Evolutionary conservation across 2,888 invertebrate species (phyloP), one percentile per base, ranked within the genome.

Genomic region (Arctia plantaginis): DNA sequence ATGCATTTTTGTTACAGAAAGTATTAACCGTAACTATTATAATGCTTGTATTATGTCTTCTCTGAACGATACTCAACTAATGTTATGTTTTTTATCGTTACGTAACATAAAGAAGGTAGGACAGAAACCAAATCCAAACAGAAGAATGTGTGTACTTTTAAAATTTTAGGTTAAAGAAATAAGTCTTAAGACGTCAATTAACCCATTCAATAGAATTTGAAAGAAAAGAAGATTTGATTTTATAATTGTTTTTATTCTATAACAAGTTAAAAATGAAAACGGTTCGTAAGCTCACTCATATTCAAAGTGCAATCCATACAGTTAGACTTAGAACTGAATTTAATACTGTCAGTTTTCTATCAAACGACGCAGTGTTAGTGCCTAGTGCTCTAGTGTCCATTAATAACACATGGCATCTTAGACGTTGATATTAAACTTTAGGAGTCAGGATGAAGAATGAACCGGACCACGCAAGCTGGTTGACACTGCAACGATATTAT

Each of bases 341-440:
- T 73, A 74, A 81, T 78, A 83, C 74, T 69, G 69, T 74, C 74
- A 80, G 71, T 78, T 74, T 79, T 69, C 80, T 78, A 80, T 84
- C 81, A 78, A 80, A 81, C 79, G 80, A 80, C 80, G 82, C 84
- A 83, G 69, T 80, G 80, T 85, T 78, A 66, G 75, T 72, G 66
- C 55, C 47, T 27, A 83, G 81, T 85, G 59, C 30, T 30, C 47
- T 47, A 51, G 64, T 51, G 83, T 87, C 88, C 91, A 92, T 92
- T 92, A 90, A 92, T 92, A 91, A 88, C 90, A 89, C 87, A 86
- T 88, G 90, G 87, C 87, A 88, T 87, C 87, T 82, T 81, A 84
- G 86, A 79, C 78, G 87, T 82, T 89, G 90, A 90, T 92, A 92
- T 92, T 92, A 92, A 92, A 92, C 88, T 90, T 86, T 82, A 85